phyloP scores from a whole-genome alignment of 2,888 invertebrate genomes.

The Nasonovia ribisnigri region DNA sequence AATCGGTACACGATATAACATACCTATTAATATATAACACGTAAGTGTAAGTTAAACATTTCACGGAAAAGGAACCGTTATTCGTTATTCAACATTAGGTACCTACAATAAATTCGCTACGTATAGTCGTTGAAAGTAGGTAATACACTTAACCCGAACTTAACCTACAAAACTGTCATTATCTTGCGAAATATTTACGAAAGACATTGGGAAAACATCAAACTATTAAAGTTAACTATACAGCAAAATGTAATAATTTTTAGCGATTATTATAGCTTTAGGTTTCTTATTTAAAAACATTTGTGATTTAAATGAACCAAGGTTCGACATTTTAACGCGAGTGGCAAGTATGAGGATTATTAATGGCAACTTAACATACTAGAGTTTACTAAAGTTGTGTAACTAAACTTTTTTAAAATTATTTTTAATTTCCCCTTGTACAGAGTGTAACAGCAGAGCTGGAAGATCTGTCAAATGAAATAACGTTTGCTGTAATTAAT shows the following conservation, averaged over 20 bases:
- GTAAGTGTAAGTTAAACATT: background rate
- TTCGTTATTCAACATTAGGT: background rate
- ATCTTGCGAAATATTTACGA: background rate
- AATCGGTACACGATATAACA: background rate
- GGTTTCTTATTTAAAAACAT: background rate
- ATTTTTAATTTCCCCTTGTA: background rate
- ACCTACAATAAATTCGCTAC: background rate
- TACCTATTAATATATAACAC: background rate
- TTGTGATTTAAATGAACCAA: background rate
- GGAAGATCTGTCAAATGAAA: no score
- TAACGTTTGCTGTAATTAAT: no score
- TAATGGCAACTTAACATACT: background rate
- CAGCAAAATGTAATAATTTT: background rate
- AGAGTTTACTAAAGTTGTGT: background rate
- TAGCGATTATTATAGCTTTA: background rate
- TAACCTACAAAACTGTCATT: background rate
- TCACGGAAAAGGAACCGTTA: background rate
- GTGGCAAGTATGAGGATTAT: background rate
- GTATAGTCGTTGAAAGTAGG: background rate
- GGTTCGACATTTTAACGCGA: background rate
- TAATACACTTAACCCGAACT: background rate
- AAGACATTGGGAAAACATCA: background rate
- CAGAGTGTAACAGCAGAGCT: no score
- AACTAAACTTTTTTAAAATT: background rate
- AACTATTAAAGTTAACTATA: background rate